These are phyloP conservation scores for Cheilosia scutellata DNA, from an alignment of 2,888 invertebrate genomes.

Conservation along the genomic window DNA sequence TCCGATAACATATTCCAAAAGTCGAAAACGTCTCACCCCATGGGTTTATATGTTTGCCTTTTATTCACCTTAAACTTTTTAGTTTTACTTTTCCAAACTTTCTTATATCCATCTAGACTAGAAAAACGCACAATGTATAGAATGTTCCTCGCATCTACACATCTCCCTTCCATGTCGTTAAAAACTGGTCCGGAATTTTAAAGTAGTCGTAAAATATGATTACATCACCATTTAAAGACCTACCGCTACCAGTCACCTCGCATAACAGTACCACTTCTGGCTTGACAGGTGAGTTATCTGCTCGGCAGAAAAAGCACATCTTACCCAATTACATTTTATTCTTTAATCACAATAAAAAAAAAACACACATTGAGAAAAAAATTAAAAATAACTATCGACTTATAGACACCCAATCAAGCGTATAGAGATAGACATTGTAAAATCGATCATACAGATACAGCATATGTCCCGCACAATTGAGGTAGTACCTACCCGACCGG, in stretches of 20 bases:
- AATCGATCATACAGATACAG: conserved; percentile 52
- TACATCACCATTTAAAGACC: conserved; percentile 32
- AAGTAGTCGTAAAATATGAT: conserved; percentile 38
- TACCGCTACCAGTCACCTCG: not conserved
- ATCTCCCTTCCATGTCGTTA: conserved; percentile 6
- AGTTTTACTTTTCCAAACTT: conserved; percentile 21
- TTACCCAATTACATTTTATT: conserved; percentile 6
- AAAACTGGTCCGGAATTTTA: conserved; percentile 11
- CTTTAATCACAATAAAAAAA: conserved; percentile 3
- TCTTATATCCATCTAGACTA: not conserved
- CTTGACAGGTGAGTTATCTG: conserved; percentile 13
- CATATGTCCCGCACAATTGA: conserved; percentile 40
- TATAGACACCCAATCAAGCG: conserved; percentile 46
- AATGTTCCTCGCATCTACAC: not conserved
- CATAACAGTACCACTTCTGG: conserved; percentile 35
- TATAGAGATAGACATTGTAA: conserved; percentile 56
- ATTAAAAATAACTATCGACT: not conserved
- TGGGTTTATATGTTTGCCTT: not conserved
- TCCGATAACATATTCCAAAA: not conserved
- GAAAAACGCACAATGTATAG: too few species aligned
- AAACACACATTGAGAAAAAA: conserved; percentile 19
- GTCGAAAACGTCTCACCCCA: not conserved
- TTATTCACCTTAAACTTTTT: not conserved
- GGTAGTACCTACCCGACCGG: conserved; percentile 11
- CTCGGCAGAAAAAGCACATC: conserved; percentile 27